Evolutionary conservation across 2,888 invertebrate genomes (phyloP).

Genomic region (Morpho deidamia): DNA sequence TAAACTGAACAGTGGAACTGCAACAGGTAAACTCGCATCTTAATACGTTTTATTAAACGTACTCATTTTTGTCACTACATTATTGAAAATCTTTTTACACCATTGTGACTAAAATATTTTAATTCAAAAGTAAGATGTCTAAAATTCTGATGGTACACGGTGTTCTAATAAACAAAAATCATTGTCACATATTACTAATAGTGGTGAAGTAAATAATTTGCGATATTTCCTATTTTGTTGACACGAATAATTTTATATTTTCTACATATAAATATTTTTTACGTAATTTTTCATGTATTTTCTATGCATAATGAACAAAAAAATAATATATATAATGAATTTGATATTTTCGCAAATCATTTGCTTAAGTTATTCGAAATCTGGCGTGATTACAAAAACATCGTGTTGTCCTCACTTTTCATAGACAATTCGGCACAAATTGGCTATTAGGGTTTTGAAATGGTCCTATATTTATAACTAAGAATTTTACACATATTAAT

Average conservation of each 20-base stretch:
- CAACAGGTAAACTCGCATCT: too few relatives aligned
- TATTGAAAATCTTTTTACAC: background rate
- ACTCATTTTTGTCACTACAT: too few relatives aligned
- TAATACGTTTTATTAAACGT: too few relatives aligned
- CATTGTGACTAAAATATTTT: background rate
- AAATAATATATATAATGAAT: too few relatives aligned
- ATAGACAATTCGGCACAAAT: slow-evolving; percentile 54
- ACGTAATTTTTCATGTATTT: too few relatives aligned
- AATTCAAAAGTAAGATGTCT: background rate
- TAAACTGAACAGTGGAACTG: too few relatives aligned
- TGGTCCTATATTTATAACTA: background rate
- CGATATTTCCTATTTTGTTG: background rate
- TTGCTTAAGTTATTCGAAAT: slow-evolving; percentile 4
- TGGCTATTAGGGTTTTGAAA: background rate
- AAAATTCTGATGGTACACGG: background rate
- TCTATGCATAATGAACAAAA: too few relatives aligned
- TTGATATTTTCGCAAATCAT: slow-evolving; percentile 9
- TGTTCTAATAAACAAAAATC: background rate
- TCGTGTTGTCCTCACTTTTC: slow-evolving; percentile 59
- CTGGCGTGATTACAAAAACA: slow-evolving; percentile 17
- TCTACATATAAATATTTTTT: too few relatives aligned
- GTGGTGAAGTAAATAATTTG: background rate
- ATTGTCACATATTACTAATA: background rate
- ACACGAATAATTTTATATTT: too few relatives aligned
- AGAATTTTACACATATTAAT: background rate